These are phyloP conservation scores for Heteronetta atricapilla DNA, from an alignment of 2,113 vertebrate genomes.

Conservation along the genomic window DNA sequence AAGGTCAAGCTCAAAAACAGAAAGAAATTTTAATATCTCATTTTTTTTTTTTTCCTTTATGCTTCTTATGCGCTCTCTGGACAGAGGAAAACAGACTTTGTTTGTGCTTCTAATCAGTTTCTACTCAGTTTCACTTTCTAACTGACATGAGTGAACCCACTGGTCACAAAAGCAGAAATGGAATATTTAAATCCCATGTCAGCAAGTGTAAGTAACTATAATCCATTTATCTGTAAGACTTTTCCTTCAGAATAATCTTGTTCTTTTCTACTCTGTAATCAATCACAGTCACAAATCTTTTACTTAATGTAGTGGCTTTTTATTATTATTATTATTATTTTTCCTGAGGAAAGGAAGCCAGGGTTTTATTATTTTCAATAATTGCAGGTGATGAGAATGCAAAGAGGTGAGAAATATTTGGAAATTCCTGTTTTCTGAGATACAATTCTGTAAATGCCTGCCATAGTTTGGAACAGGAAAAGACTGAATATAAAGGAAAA, in stretches of 20 bases:
- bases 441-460: background rate
- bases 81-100: background rate
- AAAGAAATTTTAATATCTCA: background rate
- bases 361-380: background rate
- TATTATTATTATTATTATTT: background rate
- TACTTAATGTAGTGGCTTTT: background rate
- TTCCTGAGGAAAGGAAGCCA: background rate
- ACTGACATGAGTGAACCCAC: background rate
- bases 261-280: conserved; percentile 16
- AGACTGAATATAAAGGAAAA: conserved; percentile 19
- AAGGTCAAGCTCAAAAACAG: background rate
- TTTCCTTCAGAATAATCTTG: conserved; percentile 32
- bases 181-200: conserved; percentile 24
- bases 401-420: background rate
- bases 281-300: conserved; percentile 16
- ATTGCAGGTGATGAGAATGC: conserved; percentile 8
- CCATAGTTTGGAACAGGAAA: conserved; percentile 17
- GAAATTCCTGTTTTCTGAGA: conserved; percentile 44
- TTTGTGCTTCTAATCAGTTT: background rate
- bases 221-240: conserved; percentile 41
- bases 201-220: conserved; percentile 32
- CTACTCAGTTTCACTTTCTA: background rate
- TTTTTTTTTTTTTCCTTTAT: background rate
- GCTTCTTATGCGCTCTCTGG: background rate
- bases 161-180: conserved; percentile 16